Evolutionary conservation across 2,797 vertebrate genomes (phyloP).

Genomic region (Oryzias sinensis): DNA sequence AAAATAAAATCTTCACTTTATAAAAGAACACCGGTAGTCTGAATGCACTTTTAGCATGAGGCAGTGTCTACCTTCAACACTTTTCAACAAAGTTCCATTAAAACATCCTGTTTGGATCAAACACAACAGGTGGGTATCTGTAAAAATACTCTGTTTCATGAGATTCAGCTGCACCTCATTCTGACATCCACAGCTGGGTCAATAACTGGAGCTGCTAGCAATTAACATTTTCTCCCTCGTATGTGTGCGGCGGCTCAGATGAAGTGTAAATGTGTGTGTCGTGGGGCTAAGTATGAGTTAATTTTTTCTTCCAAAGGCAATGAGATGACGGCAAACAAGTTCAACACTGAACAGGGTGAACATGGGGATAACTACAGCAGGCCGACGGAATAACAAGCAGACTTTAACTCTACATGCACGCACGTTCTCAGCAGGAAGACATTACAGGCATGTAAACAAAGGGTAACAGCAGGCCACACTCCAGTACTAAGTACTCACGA

Average conservation of each 20-base stretch:
- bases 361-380: constrained; percentile 61
- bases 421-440: constrained; percentile 29
- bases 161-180: constrained; percentile 13
- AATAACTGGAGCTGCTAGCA: constrained; percentile 25
- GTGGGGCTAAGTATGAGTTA: constrained; percentile 23
- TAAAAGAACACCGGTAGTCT: too few relatives aligned
- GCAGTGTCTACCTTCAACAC: too few relatives aligned
- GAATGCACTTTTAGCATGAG: too few relatives aligned
- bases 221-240: constrained; percentile 18
- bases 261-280: not conserved
- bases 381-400: constrained; percentile 56
- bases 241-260: constrained; percentile 1
- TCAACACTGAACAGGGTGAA: constrained; percentile 41
- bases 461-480: constrained; percentile 15
- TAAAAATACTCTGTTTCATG: constrained; percentile 20
- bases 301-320: constrained; percentile 39
- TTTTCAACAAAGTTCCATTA: not conserved
- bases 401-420: constrained; percentile 15
- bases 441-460: constrained; percentile 44
- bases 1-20: too few relatives aligned
- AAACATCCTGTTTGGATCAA: not conserved
- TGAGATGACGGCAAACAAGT: constrained; percentile 55
- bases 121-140: constrained; percentile 25
- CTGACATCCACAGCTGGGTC: constrained; percentile 8
- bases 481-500: constrained; percentile 1